phyloP scores from a whole-genome alignment of 1,140 invertebrate species.

The Panagrolaimus sp. region DNA sequence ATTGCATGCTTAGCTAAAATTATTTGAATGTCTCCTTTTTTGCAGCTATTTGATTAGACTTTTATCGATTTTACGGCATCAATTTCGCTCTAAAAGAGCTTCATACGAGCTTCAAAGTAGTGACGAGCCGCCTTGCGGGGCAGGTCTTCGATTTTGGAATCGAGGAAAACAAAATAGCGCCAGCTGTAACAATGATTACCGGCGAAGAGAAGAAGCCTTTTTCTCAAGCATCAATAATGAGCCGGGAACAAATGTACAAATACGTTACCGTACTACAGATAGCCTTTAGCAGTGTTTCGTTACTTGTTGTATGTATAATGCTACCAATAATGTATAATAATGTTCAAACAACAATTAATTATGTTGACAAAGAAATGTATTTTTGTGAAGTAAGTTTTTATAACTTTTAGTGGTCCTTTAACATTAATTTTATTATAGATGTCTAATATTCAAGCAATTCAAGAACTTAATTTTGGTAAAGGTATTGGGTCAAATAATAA shows the following conservation, averaged over 20 bases:
- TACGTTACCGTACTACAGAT: conserved; percentile 56
- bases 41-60: not conserved
- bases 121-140: not conserved
- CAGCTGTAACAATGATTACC: not conserved
- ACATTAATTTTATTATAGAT: conserved; percentile 32
- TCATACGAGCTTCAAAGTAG: not conserved
- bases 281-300: conserved; percentile 49
- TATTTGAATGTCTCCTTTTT: no score
- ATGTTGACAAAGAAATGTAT: conserved; percentile 54
- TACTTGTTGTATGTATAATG: conserved; percentile 46
- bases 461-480: conserved; percentile 45
- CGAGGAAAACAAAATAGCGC: conserved; percentile 12
- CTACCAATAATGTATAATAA: conserved; percentile 57
- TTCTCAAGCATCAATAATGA: conserved; percentile 20
- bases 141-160: not conserved
- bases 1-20: no score
- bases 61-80: not conserved
- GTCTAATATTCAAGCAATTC: conserved; percentile 48
- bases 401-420: not conserved
- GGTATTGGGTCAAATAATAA: conserved; percentile 20
- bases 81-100: not conserved
- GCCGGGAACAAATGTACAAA: conserved; percentile 44
- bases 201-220: conserved; percentile 18
- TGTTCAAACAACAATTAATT: conserved; percentile 54
- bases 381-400: conserved; percentile 49